phyloP scores from a whole-genome alignment of 2,888 invertebrate species.

The Macrosiphum euphorbiae region DNA sequence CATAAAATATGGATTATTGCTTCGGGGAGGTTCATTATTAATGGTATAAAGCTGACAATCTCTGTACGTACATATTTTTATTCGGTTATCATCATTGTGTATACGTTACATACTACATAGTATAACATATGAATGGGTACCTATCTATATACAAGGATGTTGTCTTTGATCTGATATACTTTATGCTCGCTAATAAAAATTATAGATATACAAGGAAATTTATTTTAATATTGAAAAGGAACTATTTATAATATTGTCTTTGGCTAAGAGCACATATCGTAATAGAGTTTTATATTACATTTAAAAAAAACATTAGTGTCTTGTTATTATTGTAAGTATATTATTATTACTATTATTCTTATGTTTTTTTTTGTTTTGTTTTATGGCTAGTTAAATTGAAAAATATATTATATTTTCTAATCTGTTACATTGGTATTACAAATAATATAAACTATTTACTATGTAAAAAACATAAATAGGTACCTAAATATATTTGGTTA shows the following conservation, averaged over 20 bases:
- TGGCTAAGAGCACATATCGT: neutral
- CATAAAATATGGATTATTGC: slow-evolving; percentile 44
- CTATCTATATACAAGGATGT: neutral
- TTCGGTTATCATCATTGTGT: neutral
- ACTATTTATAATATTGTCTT: neutral
- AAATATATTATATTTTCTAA: neutral
- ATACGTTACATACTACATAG: neutral
- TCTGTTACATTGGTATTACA: neutral
- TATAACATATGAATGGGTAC: neutral
- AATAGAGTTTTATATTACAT: neutral
- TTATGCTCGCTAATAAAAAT: neutral
- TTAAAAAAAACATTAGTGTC: neutral
- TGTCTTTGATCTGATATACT: slow-evolving; percentile 20
- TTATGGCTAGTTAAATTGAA: neutral
- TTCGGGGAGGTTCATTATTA: slow-evolving; percentile 26
- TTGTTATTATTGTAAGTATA: no score
- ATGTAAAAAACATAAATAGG: neutral
- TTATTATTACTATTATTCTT: no score
- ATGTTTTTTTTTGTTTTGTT: no score
- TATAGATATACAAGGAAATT: neutral
- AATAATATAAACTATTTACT: neutral
- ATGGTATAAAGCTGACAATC: slow-evolving; percentile 32
- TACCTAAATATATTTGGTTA: neutral
- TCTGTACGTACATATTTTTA: neutral
- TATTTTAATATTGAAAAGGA: neutral